phyloP scores from a whole-genome alignment of 2,888 invertebrate species.

The Lepidonotus clava region DNA sequence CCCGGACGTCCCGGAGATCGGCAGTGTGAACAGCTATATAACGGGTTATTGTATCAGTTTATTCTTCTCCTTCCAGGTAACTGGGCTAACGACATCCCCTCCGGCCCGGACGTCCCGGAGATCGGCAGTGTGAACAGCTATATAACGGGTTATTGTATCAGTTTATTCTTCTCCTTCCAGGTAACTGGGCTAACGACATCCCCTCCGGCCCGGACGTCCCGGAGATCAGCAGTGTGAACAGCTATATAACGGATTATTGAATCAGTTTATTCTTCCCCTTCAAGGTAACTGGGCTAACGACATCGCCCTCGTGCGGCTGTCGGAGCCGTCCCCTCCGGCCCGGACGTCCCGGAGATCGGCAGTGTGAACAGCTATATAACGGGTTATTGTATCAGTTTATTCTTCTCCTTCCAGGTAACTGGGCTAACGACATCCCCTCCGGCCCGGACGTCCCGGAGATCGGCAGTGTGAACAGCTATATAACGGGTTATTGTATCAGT shows the following conservation, averaged over 20 bases:
- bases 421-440: conserved; percentile 88
- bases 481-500: background rate
- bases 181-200: conserved; percentile 88
- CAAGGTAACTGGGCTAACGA: conserved; percentile 86
- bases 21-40: too few relatives aligned
- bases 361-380: too few relatives aligned
- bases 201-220: conserved; percentile 67
- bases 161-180: too few relatives aligned
- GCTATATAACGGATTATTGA: too few relatives aligned
- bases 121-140: conserved; percentile 68
- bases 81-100: conserved; percentile 88
- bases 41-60: background rate
- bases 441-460: conserved; percentile 67
- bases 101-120: conserved; percentile 65
- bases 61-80: too few relatives aligned
- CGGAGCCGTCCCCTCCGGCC: conserved; percentile 67
- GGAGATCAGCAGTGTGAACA: conserved; percentile 67
- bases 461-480: conserved; percentile 64
- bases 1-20: conserved; percentile 67
- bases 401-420: too few relatives aligned
- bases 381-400: background rate
- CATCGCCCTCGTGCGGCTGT: conserved; percentile 89
- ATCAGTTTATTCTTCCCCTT: too few relatives aligned
- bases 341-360: conserved; percentile 67
- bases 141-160: too few relatives aligned